phyloP scores from a whole-genome alignment of 2,797 vertebrate genomes.

The Cyclura pinguis region DNA sequence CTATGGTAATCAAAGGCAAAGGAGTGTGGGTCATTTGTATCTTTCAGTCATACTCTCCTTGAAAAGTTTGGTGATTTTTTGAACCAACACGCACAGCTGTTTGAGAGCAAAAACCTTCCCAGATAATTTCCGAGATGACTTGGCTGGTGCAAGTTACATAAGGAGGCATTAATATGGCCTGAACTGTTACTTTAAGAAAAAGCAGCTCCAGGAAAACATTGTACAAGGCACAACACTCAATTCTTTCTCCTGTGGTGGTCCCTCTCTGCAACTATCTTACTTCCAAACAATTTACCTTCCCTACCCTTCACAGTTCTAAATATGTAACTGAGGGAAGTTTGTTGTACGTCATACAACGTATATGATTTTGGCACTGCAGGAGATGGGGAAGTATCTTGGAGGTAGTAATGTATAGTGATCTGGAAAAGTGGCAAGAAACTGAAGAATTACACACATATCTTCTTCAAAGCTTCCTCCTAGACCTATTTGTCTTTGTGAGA shows the following conservation, averaged over 20 bases:
- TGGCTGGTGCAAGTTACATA: too few relatives aligned
- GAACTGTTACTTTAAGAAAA: neutral
- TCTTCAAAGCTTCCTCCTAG: neutral
- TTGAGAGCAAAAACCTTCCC: too few relatives aligned
- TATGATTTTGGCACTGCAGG: neutral
- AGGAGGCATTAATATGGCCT: too few relatives aligned
- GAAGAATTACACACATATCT: neutral
- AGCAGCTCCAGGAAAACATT: neutral
- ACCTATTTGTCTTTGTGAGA: neutral
- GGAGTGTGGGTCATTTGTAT: neutral
- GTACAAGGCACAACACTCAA: neutral
- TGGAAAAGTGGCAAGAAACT: neutral
- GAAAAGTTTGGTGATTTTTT: too few relatives aligned
- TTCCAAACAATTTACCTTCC: neutral
- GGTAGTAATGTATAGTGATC: neutral
- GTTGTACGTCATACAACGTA: neutral
- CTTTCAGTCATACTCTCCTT: neutral
- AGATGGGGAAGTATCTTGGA: neutral
- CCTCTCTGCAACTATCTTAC: neutral
- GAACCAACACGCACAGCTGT: too few relatives aligned
- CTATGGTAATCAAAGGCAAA: neutral
- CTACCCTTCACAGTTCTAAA: neutral
- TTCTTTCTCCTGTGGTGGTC: neutral
- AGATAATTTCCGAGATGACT: too few relatives aligned
- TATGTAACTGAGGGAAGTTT: neutral